Evolutionary conservation across 2,888 invertebrate species (phyloP).

Genomic region (Holacanthella duospinosa): DNA sequence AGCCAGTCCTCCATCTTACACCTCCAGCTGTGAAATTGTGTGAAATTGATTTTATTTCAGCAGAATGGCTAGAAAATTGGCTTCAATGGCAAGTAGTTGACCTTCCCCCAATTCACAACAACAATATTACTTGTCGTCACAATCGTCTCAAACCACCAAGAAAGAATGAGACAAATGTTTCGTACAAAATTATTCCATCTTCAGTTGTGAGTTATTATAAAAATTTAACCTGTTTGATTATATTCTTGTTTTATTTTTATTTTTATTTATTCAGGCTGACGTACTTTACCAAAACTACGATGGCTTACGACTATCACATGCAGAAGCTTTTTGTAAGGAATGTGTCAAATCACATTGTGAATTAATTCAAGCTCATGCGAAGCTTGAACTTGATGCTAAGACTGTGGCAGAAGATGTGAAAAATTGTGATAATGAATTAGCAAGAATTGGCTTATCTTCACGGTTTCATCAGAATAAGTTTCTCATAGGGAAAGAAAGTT

Average conservation of each 20-base stretch:
- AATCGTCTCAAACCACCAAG: conserved; percentile 43
- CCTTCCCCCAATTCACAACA: conserved; percentile 45
- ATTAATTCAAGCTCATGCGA: conserved; percentile 43
- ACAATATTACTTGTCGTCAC: conserved; percentile 45
- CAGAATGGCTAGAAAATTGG: conserved; percentile 49
- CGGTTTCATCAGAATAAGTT: conserved; percentile 16
- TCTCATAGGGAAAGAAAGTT: conserved; percentile 39
- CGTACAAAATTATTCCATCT: conserved; percentile 21
- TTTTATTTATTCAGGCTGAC: conserved; percentile 4
- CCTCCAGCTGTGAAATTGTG: background rate
- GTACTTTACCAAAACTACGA: conserved; percentile 8
- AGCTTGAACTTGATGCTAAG: conserved; percentile 47
- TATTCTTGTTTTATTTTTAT: no score
- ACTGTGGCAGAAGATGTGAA: conserved; percentile 17
- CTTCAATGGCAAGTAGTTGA: conserved; percentile 40
- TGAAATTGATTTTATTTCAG: conserved; percentile 44
- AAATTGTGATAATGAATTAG: conserved; percentile 12
- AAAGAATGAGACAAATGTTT: conserved; percentile 12
- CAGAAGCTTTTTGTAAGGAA: conserved; percentile 40
- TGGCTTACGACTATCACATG: background rate
- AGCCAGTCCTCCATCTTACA: background rate
- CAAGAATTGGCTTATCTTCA: background rate
- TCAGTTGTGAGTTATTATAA: background rate
- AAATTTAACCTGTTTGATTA: no score
- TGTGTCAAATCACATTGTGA: conserved; percentile 48